phyloP scores from a whole-genome alignment of 2,888 invertebrate genomes.

The Octodonta nipae region DNA sequence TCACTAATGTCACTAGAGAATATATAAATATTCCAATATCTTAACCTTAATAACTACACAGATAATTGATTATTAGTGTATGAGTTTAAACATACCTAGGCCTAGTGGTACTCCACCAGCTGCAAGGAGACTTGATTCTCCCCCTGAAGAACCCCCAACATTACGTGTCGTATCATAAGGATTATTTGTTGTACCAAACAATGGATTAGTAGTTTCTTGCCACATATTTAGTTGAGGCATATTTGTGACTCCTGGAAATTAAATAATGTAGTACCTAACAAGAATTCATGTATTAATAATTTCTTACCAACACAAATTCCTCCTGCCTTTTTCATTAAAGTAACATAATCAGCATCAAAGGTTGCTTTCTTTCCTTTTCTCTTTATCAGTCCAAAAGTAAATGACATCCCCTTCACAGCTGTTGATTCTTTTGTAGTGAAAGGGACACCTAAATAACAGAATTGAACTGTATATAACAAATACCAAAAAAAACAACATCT shows the following conservation, averaged over 20 bases:
- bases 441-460: constrained; percentile 73
- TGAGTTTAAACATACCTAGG: constrained; percentile 51
- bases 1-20: background rate
- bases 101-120: constrained; percentile 73
- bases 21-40: constrained; percentile 1
- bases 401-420: constrained; percentile 56
- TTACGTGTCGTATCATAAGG: constrained; percentile 78
- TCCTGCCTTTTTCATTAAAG: constrained; percentile 61
- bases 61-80: too few species aligned
- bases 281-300: background rate
- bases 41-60: too few species aligned
- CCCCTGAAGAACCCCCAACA: constrained; percentile 87
- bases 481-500: too few species aligned
- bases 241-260: constrained; percentile 49
- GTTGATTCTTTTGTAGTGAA: constrained; percentile 87
- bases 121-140: constrained; percentile 64
- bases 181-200: constrained; percentile 82
- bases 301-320: constrained; percentile 61
- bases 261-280: too few species aligned
- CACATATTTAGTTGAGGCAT: constrained; percentile 89
- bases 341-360: constrained; percentile 69
- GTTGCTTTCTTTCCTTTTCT: constrained; percentile 49
- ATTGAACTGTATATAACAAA: too few species aligned
- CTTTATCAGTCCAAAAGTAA: constrained; percentile 52
- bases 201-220: constrained; percentile 75